phyloP scores from a whole-genome alignment of 2,888 invertebrate species.

The Ennomos erosarius region DNA sequence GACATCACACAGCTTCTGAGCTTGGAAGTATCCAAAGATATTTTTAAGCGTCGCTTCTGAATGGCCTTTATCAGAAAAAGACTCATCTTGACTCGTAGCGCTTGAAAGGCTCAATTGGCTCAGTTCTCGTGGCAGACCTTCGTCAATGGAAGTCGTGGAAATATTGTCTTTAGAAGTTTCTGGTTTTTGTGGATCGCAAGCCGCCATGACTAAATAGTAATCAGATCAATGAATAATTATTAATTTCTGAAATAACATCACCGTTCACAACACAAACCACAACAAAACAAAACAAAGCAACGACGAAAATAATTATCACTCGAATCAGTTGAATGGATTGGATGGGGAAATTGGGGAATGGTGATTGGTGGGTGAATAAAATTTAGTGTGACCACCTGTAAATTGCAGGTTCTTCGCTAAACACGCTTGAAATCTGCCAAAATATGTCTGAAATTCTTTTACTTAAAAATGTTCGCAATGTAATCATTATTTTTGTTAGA shows the following conservation, averaged over 20 bases:
- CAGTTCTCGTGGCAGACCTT: constrained; percentile 87
- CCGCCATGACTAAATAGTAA: constrained; percentile 64
- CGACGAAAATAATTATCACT: too few species aligned
- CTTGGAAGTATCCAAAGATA: constrained; percentile 93
- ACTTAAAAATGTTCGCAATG: too few species aligned
- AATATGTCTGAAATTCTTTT: too few species aligned
- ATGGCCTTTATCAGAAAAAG: constrained; percentile 91
- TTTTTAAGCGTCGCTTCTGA: constrained; percentile 92
- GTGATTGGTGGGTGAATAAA: too few species aligned
- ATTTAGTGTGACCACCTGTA: too few species aligned
- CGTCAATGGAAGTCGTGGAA: constrained; percentile 81
- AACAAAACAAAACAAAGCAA: constrained; percentile 4
- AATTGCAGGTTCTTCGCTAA: too few species aligned
- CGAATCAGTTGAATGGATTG: too few species aligned
- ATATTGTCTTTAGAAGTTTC: constrained; percentile 77
- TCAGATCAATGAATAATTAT: neutral
- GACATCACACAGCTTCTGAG: constrained; percentile 95
- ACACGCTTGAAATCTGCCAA: too few species aligned
- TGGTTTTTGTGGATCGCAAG: constrained; percentile 71
- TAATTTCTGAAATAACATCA: constrained; percentile 3
- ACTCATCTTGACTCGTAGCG: constrained; percentile 90
- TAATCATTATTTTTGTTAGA: too few species aligned
- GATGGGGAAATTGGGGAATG: too few species aligned
- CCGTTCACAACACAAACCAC: neutral
- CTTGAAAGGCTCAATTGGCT: constrained; percentile 88